Conservation (phyloP, 92 coral and sea anemone genomes). For the Desmophyllum pertusum region DNA sequence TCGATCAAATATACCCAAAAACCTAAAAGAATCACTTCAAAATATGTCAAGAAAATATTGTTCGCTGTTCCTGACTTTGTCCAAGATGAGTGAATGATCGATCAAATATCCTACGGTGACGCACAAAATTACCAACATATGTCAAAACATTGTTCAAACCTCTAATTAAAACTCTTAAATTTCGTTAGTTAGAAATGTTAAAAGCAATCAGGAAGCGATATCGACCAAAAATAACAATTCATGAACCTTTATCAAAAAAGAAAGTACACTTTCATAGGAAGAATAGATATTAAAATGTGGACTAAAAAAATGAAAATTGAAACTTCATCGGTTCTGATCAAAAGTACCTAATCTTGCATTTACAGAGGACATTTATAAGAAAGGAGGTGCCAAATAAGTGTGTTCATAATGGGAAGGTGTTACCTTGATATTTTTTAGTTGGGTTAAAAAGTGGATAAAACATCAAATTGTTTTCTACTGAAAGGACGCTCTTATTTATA, state of each 20-base stretch:
- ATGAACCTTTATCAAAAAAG: neutral
- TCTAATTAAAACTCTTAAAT: neutral
- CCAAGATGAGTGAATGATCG: neutral
- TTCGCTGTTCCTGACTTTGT: neutral
- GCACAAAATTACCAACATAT: neutral
- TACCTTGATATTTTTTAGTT: neutral
- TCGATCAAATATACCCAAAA: too few relatives aligned
- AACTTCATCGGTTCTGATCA: neutral
- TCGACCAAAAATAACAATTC: neutral
- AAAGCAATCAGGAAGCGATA: neutral
- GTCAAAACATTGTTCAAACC: conserved; percentile 1
- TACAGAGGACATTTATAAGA: neutral
- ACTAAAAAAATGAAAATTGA: neutral
- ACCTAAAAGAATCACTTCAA: neutral
- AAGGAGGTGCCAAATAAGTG: neutral
- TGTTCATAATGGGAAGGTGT: neutral
- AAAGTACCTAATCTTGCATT: neutral
- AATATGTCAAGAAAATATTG: neutral
- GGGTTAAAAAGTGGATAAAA: too few relatives aligned
- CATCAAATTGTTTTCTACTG: neutral
- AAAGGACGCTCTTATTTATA: neutral
- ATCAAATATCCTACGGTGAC: neutral
- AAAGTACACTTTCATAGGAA: neutral
- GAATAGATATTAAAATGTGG: neutral
- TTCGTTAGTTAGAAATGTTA: neutral